These are phyloP conservation scores for Mantis religiosa DNA, from an alignment of 2,888 invertebrate species.

Conservation along the genomic window DNA sequence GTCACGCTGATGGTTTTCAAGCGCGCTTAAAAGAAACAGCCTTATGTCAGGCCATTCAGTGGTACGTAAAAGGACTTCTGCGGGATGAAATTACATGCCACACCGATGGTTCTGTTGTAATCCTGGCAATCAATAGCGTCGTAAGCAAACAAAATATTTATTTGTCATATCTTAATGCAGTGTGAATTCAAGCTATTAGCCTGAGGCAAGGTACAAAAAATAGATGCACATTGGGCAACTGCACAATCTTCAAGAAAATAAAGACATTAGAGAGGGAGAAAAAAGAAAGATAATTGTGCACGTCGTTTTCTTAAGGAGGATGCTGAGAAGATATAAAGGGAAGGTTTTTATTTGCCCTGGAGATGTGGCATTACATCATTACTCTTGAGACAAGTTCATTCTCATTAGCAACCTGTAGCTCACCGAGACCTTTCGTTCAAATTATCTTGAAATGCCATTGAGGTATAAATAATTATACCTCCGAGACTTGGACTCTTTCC, in stretches of 20 bases:
- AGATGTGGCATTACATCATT: not conserved
- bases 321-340: not conserved
- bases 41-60: too few species aligned
- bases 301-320: not conserved
- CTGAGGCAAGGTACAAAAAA: too few species aligned
- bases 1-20: too few species aligned
- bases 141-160: too few species aligned
- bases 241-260: not conserved
- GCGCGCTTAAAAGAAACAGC: too few species aligned
- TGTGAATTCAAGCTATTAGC: too few species aligned
- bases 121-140: too few species aligned
- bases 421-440: not conserved
- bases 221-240: too few species aligned
- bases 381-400: not conserved
- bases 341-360: not conserved
- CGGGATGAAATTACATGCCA: too few species aligned
- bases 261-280: not conserved
- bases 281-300: not conserved
- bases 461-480: not conserved
- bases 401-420: not conserved
- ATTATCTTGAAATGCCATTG: not conserved
- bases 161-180: too few species aligned
- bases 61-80: too few species aligned
- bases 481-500: not conserved
- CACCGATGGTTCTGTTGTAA: too few species aligned